A percentile compares a stretch with the other conserved stretches of the same genome.
These are phyloP conservation scores for Spatulosminthurus flaviceps DNA, from an alignment of 2,888 invertebrate species.

Conservation along the genomic window DNA sequence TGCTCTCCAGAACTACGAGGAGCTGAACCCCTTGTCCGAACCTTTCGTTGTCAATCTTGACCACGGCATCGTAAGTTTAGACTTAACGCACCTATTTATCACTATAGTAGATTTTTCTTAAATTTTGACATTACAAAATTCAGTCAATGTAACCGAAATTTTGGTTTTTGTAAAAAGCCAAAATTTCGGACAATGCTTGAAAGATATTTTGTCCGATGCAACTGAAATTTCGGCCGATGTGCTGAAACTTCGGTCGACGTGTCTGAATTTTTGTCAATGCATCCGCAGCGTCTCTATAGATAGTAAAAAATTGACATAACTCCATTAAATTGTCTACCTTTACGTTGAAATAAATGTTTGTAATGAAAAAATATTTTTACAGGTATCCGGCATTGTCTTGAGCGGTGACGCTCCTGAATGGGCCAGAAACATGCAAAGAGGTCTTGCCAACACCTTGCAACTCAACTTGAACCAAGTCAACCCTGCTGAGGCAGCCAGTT, in stretches of 20 bases:
- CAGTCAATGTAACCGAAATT: too few relatives aligned
- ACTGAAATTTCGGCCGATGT: too few relatives aligned
- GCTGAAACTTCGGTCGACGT: too few relatives aligned
- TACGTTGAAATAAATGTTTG: neutral
- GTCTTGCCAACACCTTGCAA: slow-evolving; percentile 61
- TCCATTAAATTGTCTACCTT: too few relatives aligned
- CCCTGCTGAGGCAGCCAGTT: slow-evolving; percentile 48
- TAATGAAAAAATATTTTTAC: neutral
- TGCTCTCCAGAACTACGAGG: slow-evolving; percentile 53
- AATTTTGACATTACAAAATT: too few relatives aligned
- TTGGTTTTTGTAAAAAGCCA: too few relatives aligned
- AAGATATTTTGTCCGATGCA: too few relatives aligned
- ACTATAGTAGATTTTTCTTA: neutral
- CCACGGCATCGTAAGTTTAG: slow-evolving; percentile 52
- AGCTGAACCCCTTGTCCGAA: slow-evolving; percentile 59
- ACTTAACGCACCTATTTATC: neutral
- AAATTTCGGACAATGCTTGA: too few relatives aligned
- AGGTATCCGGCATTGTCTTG: slow-evolving; percentile 58
- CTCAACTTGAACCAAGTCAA: slow-evolving; percentile 53
- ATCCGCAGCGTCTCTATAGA: too few relatives aligned
- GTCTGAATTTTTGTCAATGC: too few relatives aligned
- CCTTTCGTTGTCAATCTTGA: slow-evolving; percentile 60
- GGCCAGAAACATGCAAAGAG: slow-evolving; percentile 62
- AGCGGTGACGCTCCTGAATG: slow-evolving; percentile 59
- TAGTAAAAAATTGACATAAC: too few relatives aligned